Base-by-base conservation (phyloP, 2,797 vertebrate genomes). In the Danio aesculapii region DNA sequence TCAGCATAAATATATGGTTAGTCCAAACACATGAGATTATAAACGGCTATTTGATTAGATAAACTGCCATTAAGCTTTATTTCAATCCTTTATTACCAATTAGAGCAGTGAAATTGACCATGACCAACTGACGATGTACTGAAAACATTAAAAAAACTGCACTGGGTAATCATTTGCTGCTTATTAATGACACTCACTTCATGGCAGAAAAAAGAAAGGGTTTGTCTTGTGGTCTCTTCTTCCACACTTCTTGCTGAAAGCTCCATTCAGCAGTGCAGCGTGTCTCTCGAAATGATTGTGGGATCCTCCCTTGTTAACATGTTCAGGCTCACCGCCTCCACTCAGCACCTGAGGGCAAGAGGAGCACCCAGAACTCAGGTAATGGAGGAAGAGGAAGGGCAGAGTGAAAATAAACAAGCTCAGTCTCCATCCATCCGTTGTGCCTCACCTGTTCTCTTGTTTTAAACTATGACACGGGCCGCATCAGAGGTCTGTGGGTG, bases 301-400 rank as follows among this genome's bases (percentile, higher is more conserved):
- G 87, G 88, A 83, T 87, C 86, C 85, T 63, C 75, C 83, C 92
- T 94, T 94, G 93, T 95, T 94, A 94, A 95, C 94, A 93, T 89
- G 94, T 94, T 93, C 92, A 92, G 93, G 89, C 92, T 94, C 92
- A 94, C 87, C 92, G 90, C 86, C 90, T 92, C 91, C 90, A 91
- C 91, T 92, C 89, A 92, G 86, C 88, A 88, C 88, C 91, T 71
- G 83, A 83, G 84, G 81, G 81, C 83, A 75, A 83, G 30, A 46
- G 77, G 55, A 76, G 70, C 77, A 75, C 88, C 88, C 77, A 79
- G 13, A 75, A 87, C 84, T 85, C 86, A 70, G 86, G 84, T 87
- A 82, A 87, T 81, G 84, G 90, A 90, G 89, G 86, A 90, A 86
- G 84, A 90, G 88, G 87, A 89, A 81, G 87, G 87, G 85, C 74